Evolutionary conservation across 2,113 vertebrate species (phyloP).

Genomic region (Corythornis vintsioides): DNA sequence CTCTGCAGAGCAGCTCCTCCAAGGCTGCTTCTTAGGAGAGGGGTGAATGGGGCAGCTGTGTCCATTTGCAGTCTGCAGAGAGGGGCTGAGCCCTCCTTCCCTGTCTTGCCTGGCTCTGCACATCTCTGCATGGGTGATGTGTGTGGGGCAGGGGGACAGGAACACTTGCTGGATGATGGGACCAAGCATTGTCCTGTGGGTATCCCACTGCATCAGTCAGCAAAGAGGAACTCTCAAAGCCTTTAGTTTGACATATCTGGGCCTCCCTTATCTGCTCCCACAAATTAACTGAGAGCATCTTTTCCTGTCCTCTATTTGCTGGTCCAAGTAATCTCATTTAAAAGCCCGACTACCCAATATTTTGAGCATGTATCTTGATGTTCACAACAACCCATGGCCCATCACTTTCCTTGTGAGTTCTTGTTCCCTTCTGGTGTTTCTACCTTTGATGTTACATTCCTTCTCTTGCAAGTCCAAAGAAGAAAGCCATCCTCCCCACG

Average conservation of each 20-base stretch:
- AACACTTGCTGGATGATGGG: neutral
- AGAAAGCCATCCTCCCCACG: conserved; percentile 5
- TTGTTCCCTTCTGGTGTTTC: neutral
- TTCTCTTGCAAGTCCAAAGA: neutral
- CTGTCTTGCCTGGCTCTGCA: neutral
- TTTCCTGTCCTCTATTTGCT: neutral
- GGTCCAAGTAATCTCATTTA: neutral
- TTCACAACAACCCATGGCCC: neutral
- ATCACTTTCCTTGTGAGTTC: neutral
- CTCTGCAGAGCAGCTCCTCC: neutral
- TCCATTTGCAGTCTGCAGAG: neutral
- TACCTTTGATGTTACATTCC: rapidly evolving
- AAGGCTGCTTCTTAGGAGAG: neutral
- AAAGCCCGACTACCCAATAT: neutral
- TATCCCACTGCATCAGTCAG: rapidly evolving
- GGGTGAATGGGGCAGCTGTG: rapidly evolving
- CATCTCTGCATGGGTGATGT: neutral
- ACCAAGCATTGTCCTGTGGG: neutral
- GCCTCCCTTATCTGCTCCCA: neutral
- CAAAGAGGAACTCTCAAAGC: neutral
- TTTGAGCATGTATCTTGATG: neutral
- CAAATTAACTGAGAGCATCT: neutral
- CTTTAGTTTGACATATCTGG: neutral
- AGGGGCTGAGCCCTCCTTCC: neutral
- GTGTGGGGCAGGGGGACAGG: neutral